Base-by-base conservation (phyloP, 1,140 invertebrate genomes). In the Pygmarrhopalites habei region DNA sequence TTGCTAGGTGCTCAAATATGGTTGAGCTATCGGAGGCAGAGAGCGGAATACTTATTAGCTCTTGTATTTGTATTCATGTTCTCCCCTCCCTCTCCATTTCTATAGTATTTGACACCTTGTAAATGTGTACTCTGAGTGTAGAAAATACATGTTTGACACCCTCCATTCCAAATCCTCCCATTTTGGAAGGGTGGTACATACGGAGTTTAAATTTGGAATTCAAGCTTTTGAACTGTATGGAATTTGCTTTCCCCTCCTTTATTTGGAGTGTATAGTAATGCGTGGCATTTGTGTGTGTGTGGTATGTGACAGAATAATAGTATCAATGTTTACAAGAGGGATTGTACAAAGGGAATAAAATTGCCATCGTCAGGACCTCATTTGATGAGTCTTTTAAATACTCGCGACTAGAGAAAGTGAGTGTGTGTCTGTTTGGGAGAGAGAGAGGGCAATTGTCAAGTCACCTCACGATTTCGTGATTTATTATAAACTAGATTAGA, bases 21-120 rank as follows among this genome's bases (percentile, higher is more conserved):
- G 35, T 7, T 49, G 23, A 49, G 23, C 46, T 12, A 49, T 49
- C 12, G 7, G 23, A 21, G 23, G 46, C 7, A 19, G 19, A 7
- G 7, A 12, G 12, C 46, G 23, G 46, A 49, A 49, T 49, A 49
- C 46, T 49, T 49, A 49, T 49, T 7, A 49, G 46, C n/a, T n/a
- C n/a, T 12, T 41, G 12, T 12, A 12, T 41, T 41, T 12, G 12
- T 12, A 41, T 12, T 41, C 12, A 12, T n/a, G 39, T n/a, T 41
- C 39, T 12, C 12, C n/a, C 39, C 12, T 12, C 39, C 39, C 39
- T 41, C 39, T 41, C 12, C n/a, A 41, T 41, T 41, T n/a, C 39
- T 41, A 12, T n/a, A 41, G n/a, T 41, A 12, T 12, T n/a, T 41
- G 12, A 41, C 39, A 12, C n/a, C 39, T 41, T n/a, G 12, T n/a